Conservation (phyloP, 2,888 invertebrate species). For the Euproctis similis region DNA sequence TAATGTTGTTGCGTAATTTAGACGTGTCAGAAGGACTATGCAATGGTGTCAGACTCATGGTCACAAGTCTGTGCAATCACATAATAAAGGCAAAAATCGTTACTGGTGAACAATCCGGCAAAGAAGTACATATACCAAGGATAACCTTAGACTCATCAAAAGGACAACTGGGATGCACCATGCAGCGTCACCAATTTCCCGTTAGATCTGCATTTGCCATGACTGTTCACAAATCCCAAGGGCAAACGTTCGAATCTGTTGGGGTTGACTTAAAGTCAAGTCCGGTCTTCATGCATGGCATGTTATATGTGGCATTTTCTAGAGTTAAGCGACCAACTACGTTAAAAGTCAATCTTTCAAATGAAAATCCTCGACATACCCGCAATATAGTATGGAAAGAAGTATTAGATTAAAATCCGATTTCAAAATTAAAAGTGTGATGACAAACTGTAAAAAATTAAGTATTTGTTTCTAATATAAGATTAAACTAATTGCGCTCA, state of each 20-base stretch:
- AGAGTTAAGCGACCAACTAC: slow-evolving; percentile 8
- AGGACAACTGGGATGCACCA: slow-evolving; percentile 14
- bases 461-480: too few relatives aligned
- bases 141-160: slow-evolving; percentile 10
- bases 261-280: slow-evolving; percentile 7
- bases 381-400: slow-evolving; percentile 8
- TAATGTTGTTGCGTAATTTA: slow-evolving; percentile 1
- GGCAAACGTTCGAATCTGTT: slow-evolving; percentile 10
- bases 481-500: too few relatives aligned
- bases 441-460: too few relatives aligned
- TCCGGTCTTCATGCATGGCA: slow-evolving; percentile 10
- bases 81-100: slow-evolving; percentile 12
- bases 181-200: slow-evolving; percentile 15
- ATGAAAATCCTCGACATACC: slow-evolving; percentile 8
- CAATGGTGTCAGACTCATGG: slow-evolving; percentile 6
- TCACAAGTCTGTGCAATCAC: slow-evolving; percentile 15
- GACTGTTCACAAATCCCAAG: slow-evolving; percentile 5
- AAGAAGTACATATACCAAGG: slow-evolving; percentile 12
- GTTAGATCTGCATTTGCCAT: too few relatives aligned
- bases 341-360: slow-evolving; percentile 9
- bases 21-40: slow-evolving; percentile 1
- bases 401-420: slow-evolving; percentile 2
- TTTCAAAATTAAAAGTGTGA: too few relatives aligned
- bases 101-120: slow-evolving; percentile 12
- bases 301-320: slow-evolving; percentile 6